Evolutionary conservation across 2,888 invertebrate genomes (phyloP).

Genomic region (Rotaria sp.): DNA sequence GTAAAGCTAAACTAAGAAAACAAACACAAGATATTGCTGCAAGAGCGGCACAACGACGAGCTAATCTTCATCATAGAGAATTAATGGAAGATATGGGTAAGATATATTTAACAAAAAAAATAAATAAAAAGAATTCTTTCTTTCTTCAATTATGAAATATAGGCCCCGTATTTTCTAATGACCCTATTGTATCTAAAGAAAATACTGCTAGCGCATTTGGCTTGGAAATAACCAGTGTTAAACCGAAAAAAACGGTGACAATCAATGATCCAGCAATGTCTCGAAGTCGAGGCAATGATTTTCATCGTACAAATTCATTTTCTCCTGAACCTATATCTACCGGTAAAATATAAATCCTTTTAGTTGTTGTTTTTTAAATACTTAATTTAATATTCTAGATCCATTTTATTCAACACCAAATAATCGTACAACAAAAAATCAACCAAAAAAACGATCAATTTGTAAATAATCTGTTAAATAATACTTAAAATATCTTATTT

Average conservation of each 20-base stretch:
- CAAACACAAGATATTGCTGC: slow-evolving; percentile 40
- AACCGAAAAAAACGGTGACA: slow-evolving; percentile 13
- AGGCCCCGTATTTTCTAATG: neutral
- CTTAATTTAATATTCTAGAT: neutral
- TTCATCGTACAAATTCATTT: neutral
- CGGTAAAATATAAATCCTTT: neutral
- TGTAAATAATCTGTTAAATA: neutral
- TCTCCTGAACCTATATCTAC: neutral
- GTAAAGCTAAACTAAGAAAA: neutral
- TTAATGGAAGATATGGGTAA: slow-evolving; percentile 38
- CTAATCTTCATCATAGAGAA: slow-evolving; percentile 36
- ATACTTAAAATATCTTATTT: neutral
- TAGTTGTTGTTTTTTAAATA: neutral
- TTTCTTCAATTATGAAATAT: neutral
- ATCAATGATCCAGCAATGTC: neutral
- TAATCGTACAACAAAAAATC: neutral
- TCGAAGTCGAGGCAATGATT: neutral
- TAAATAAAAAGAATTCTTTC: no score
- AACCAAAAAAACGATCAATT: neutral
- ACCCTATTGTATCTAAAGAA: neutral
- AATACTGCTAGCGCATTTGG: neutral
- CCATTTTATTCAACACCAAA: neutral
- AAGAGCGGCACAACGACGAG: slow-evolving; percentile 38
- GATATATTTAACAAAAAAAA: neutral
- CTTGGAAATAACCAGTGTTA: neutral